phyloP scores from a whole-genome alignment of 2,113 vertebrate species.

The Gracilinanus agilis region DNA sequence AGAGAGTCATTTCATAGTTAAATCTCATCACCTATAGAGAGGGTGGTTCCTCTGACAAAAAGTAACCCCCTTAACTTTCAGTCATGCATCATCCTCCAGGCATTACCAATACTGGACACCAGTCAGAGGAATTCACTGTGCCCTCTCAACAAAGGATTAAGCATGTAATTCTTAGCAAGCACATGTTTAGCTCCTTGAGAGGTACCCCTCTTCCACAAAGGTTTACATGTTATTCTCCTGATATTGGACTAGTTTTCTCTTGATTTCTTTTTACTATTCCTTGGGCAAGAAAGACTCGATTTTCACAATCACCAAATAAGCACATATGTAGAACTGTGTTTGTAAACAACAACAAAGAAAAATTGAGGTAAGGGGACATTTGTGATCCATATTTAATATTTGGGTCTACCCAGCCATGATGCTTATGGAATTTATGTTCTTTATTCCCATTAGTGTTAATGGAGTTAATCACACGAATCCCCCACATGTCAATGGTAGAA shows the following conservation, averaged over 20 bases:
- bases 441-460: conserved; percentile 74
- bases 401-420: conserved; percentile 41
- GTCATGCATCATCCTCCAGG: neutral
- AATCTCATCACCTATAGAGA: neutral
- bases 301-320: neutral
- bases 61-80: neutral
- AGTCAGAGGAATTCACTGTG: neutral
- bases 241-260: neutral
- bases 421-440: conserved; percentile 62
- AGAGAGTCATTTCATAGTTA: neutral
- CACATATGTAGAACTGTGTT: conserved; percentile 51
- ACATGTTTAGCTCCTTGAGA: neutral
- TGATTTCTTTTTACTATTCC: neutral
- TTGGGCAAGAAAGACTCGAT: neutral
- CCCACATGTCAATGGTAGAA: neutral
- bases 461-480: conserved; percentile 75
- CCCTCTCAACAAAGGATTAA: neutral
- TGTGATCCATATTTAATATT: conserved; percentile 32
- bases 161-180: neutral
- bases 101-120: neutral
- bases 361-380: conserved; percentile 37
- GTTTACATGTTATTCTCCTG: neutral
- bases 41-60: neutral
- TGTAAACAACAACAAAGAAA: conserved; percentile 59
- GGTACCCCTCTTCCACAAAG: neutral